Percentiles rank a stretch among this genome's conserved stretches.
Evolutionary conservation across 2,113 vertebrate genomes (phyloP).

Genomic region (Sphyrna mokarran): DNA sequence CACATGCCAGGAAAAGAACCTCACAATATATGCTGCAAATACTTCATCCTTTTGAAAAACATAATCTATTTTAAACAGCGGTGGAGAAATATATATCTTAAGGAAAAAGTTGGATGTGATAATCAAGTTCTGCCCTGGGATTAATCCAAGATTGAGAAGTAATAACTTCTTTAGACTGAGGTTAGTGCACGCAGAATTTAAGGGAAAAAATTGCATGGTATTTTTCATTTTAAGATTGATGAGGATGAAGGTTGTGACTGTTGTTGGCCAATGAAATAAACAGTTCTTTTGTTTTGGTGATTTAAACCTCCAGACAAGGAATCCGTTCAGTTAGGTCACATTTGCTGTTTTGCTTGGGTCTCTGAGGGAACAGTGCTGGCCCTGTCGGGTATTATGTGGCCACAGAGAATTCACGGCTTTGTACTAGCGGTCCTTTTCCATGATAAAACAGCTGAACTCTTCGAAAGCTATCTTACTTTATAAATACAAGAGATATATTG

Average conservation of each 20-base stretch:
- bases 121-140: not conserved
- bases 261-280: not conserved
- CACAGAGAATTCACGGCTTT: not conserved
- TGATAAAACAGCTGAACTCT: not conserved
- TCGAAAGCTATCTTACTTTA: not conserved
- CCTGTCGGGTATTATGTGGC: not conserved
- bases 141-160: not conserved
- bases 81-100: not conserved
- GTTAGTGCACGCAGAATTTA: not conserved
- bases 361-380: not conserved
- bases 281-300: not conserved
- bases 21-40: not conserved
- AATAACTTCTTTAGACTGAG: not conserved
- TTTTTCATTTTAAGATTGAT: not conserved
- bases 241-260: not conserved
- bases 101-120: not conserved
- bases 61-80: not conserved
- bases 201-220: not conserved
- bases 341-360: not conserved
- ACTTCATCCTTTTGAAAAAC: not conserved
- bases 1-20: not conserved
- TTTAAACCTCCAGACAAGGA: not conserved
- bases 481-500: not conserved
- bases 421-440: not conserved
- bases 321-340: not conserved